Evolutionary conservation across 2,113 vertebrate genomes (phyloP), one percentile per base, ranked within the genome.

Genomic region (Regulus satrapa): DNA sequence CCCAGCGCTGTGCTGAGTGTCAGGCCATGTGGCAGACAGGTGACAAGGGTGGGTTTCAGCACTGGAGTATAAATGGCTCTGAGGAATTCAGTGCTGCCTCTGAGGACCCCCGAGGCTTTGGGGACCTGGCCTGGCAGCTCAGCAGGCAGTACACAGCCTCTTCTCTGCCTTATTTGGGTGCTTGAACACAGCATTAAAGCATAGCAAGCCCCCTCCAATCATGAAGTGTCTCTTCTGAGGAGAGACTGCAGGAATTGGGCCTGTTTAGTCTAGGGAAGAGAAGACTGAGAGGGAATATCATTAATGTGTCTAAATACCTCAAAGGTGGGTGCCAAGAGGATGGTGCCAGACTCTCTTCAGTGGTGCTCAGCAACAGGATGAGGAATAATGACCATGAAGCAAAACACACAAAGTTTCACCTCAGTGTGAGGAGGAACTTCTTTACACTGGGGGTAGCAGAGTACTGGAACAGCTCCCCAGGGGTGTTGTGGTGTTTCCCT

Each of bases 1-100:
- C 51, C 7, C 2, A 59, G 69, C 46, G 69, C 73, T 61, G 48
- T 41, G 54, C 49, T 41, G 84, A 92, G 52, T 93, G 96, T 92
- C 89, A 74, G 92, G 29, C 82, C 94, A 80, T 80, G 89, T 93
- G 94, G 78, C 15, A 19, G 91, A 87, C 95, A 95, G 92, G 89
- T 96, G 96, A 91, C 74, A 62, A n/a, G 95, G 41, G 68, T 38
- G 62, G 81, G n/a, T 78, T 90, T 92, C 82, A 77, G 85, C 49
- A 5, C 8, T 18, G 8, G 46, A 48, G 71, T 92, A 74, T 62
- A 54, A 93, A 89, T 49, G 75, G 48, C 63, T 55, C 87, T 25
- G 59, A 90, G 79, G 94, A 95, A 96, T 75, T 84, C 3, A 14
- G 38, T 1, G 2, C 56, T 81, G 94, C 52, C 81, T 49, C 38